Evolutionary conservation across 2,888 invertebrate genomes (phyloP), one percentile per base, ranked within the genome.

Genomic region (Lampropteryx suffumata): DNA sequence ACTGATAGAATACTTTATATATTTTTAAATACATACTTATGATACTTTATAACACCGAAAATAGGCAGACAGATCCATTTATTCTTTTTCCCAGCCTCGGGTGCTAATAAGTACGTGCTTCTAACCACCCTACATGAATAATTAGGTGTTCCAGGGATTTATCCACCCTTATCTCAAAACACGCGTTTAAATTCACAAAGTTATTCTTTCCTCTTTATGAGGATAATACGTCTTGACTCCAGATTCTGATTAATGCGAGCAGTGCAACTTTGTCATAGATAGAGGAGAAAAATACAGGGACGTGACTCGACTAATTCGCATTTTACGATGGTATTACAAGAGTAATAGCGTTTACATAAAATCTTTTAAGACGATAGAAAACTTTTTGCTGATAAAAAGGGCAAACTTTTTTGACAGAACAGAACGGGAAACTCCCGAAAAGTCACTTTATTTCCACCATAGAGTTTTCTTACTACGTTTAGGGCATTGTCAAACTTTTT

Each of bases 41-140:
- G n/a, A n/a, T n/a, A n/a, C n/a, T n/a, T n/a, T n/a, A n/a, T n/a
- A n/a, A n/a, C n/a, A n/a, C n/a, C n/a, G n/a, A n/a, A 39, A 50
- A 44, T 32, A 39, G 34, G n/a, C 39, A 39, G 39, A 44, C 39
- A 40, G 14, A 50, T 40, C 50, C 39, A 50, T 44, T 48, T 74
- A 74, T 80, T 84, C 84, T 86, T 84, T 81, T 78, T 65, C 72
- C 39, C 66, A 72, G 69, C 67, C 64, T 26, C 52, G 77, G 76
- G 76, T 81, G 82, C 84, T 89, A 88, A 87, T 85, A n/a, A n/a
- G n/a, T n/a, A 84, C 83, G 77, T 76, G 69, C 77, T 79, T 77
- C 82, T 84, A 84, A 81, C 82, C 87, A 82, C 82, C 88, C 88
- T 82, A 89, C 88, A 84, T 88, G 89, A 90, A 89, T 89, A 89